A percentile compares a stretch with the other conserved stretches of the same genome.
phyloP scores from a whole-genome alignment of 2,888 invertebrate genomes.

The Drosophila atripex region DNA sequence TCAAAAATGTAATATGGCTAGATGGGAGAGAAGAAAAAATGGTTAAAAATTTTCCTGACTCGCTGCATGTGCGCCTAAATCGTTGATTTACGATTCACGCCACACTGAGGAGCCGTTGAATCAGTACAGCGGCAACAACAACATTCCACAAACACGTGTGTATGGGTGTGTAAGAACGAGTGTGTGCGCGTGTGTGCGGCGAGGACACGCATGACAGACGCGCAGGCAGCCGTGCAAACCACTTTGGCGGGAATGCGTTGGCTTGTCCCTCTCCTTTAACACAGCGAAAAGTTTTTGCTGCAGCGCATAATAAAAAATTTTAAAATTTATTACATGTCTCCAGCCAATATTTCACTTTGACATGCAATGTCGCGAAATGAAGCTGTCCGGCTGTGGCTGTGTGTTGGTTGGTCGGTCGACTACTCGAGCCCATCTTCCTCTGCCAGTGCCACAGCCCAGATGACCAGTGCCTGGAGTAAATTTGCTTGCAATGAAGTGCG shows the following conservation, averaged over 20 bases:
- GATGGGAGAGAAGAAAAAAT: conserved; percentile 35
- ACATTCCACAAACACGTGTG: conserved; percentile 37
- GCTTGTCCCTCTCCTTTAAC: conserved; percentile 38
- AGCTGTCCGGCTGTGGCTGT: conserved; percentile 78
- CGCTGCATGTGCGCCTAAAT: conserved; percentile 75
- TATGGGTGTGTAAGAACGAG: conserved; percentile 2
- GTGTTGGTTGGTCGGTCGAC: conserved; percentile 14
- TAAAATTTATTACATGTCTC: conserved; percentile 83
- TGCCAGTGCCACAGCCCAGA: background rate
- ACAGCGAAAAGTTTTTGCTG: conserved; percentile 45
- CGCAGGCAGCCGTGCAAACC: conserved; percentile 78
- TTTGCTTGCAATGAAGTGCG: conserved; percentile 65
- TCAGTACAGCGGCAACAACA: conserved; percentile 44
- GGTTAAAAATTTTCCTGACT: conserved; percentile 43
- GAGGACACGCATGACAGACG: conserved; percentile 74
- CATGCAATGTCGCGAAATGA: conserved; percentile 82
- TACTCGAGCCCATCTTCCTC: background rate
- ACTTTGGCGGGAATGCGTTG: conserved; percentile 72
- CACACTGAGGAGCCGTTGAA: conserved; percentile 73
- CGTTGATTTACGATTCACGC: conserved; percentile 81
- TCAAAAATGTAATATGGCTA: conserved; percentile 62
- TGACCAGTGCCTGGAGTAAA: conserved; percentile 48
- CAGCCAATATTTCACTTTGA: conserved; percentile 83
- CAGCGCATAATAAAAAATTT: conserved; percentile 68
- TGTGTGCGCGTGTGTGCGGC: conserved; percentile 60